These are phyloP conservation scores for Bambusicola thoracicus DNA, from an alignment of 2,113 vertebrate species.

Conservation along the genomic window DNA sequence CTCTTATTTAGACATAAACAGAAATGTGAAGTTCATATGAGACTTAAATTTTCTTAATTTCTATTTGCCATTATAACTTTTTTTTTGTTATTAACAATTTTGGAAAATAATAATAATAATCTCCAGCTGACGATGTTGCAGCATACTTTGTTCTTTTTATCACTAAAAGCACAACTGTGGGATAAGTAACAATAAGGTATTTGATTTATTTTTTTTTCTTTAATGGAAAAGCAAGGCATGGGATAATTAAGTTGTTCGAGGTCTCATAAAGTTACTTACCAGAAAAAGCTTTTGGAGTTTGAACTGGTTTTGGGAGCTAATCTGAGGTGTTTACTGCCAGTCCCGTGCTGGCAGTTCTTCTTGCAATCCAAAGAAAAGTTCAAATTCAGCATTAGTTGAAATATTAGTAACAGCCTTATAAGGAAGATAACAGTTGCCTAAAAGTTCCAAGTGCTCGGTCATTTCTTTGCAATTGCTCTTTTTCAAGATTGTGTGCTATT, in stretches of 20 bases:
- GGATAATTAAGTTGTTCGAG: neutral
- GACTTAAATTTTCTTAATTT: slow-evolving; percentile 36
- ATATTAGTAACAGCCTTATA: neutral
- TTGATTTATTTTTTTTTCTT: neutral
- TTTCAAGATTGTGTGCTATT: neutral
- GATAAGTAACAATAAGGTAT: neutral
- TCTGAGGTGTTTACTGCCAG: neutral
- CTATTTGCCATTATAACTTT: neutral
- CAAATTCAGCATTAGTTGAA: neutral
- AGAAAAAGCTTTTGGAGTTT: neutral
- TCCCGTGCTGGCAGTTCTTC: neutral
- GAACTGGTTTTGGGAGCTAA: neutral
- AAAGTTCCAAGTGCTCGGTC: neutral
- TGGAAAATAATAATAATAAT: neutral
- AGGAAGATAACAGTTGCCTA: neutral
- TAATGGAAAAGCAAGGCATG: neutral
- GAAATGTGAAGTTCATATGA: neutral
- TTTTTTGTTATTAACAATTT: neutral
- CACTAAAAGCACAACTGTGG: neutral
- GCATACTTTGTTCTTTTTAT: neutral
- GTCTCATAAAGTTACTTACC: neutral
- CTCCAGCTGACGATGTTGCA: neutral
- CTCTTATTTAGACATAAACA: neutral
- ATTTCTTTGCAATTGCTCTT: neutral
- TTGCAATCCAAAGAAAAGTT: neutral